phyloP scores from a whole-genome alignment of 2,113 vertebrate genomes.

The Potamarius usumacintae region DNA sequence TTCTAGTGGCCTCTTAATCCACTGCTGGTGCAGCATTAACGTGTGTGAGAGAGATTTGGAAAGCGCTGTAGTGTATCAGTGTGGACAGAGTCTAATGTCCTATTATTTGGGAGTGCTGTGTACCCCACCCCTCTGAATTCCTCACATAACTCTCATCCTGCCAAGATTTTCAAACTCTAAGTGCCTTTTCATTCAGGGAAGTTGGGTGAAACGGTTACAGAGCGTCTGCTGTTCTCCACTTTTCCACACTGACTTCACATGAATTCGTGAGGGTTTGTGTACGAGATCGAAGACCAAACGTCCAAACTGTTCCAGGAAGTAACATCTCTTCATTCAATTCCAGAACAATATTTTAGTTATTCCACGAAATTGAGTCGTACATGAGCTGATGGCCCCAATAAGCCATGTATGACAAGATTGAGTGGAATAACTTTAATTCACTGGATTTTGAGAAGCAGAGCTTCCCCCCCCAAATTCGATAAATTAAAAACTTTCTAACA shows the following conservation, averaged over 20 bases:
- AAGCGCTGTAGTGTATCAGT: background rate
- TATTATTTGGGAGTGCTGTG: background rate
- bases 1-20: background rate
- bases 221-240: background rate
- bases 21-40: background rate
- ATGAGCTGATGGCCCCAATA: too few relatives aligned
- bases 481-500: too few relatives aligned
- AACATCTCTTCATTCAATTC: too few relatives aligned
- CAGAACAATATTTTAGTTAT: too few relatives aligned
- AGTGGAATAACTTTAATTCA: too few relatives aligned
- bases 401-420: too few relatives aligned
- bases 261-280: background rate
- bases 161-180: conserved; percentile 43
- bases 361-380: too few relatives aligned
- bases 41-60: background rate
- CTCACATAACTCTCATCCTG: conserved; percentile 44
- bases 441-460: too few relatives aligned
- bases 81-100: background rate
- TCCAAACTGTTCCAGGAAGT: background rate
- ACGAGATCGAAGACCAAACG: background rate
- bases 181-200: conserved; percentile 11
- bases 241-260: background rate
- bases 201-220: conserved; percentile 6
- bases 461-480: too few relatives aligned
- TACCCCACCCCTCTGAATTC: conserved; percentile 42